A percentile compares a stretch with the other conserved stretches of the same genome.
phyloP scores from a whole-genome alignment of 1,140 invertebrate species.

The Drosophila sucinea region DNA sequence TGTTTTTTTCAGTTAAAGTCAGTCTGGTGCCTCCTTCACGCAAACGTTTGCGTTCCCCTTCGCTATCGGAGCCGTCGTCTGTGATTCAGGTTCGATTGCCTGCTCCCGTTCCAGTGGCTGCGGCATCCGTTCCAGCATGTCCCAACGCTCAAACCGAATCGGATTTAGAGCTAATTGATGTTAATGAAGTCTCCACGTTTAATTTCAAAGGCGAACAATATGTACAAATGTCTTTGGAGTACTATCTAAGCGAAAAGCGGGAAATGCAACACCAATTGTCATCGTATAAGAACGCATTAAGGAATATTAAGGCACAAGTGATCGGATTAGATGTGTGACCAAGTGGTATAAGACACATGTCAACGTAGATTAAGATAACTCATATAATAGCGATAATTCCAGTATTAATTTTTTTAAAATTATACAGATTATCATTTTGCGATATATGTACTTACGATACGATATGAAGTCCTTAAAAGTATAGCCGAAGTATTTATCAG shows the following conservation, averaged over 20 bases:
- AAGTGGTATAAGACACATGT: not conserved
- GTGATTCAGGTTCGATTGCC: not conserved
- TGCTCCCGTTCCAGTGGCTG: not conserved
- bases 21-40: constrained; percentile 12
- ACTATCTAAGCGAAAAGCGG: constrained; percentile 64
- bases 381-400: not conserved
- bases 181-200: constrained; percentile 58
- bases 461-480: too few species aligned
- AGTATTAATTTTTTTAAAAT: not conserved
- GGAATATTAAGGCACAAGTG: constrained; percentile 28
- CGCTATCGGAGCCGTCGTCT: not conserved
- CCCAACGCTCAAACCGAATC: not conserved
- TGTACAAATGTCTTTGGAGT: constrained; percentile 71
- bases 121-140: not conserved
- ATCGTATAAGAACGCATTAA: constrained; percentile 35
- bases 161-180: constrained; percentile 44
- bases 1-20: constrained; percentile 29
- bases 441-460: too few species aligned
- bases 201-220: constrained; percentile 70
- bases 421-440: not conserved
- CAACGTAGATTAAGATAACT: not conserved
- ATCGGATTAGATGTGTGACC: not conserved
- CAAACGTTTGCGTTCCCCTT: constrained; percentile 25
- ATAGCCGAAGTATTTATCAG: too few species aligned
- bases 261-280: constrained; percentile 38